Conservation (phyloP, 2,888 invertebrate genomes). For the Orthosia gothica region DNA sequence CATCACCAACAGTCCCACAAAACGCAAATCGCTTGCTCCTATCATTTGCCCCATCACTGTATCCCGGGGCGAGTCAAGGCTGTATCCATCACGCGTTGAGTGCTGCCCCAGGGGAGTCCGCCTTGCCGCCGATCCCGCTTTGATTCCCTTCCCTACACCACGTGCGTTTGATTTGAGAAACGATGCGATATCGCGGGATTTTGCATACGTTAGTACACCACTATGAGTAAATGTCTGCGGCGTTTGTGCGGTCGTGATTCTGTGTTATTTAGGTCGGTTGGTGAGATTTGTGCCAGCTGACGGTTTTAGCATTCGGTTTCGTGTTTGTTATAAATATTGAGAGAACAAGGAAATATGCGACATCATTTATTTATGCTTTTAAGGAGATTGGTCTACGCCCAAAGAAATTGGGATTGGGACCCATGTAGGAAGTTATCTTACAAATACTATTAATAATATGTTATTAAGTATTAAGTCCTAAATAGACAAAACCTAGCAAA, state of each 20-base stretch:
- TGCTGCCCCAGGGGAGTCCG: constrained; percentile 63
- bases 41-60: constrained; percentile 24
- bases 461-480: not conserved
- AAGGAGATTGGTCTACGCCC: constrained; percentile 2
- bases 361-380: constrained; percentile 5
- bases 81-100: constrained; percentile 69
- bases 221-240: constrained; percentile 33
- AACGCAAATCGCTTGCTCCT: constrained; percentile 13
- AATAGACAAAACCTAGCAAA: not conserved
- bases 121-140: constrained; percentile 45
- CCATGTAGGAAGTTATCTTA: not conserved
- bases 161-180: constrained; percentile 63
- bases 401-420: too few species aligned
- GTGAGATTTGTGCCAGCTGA: constrained; percentile 21
- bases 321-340: constrained; percentile 20
- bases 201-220: constrained; percentile 49
- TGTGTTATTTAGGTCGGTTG: constrained; percentile 16
- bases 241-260: constrained; percentile 6
- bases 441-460: not conserved
- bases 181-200: constrained; percentile 48
- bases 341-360: constrained; percentile 8
- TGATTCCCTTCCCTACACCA: constrained; percentile 51
- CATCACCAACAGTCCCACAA: too few species aligned
- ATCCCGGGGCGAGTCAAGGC: constrained; percentile 57
- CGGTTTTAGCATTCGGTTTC: not conserved